Percentiles rank a stretch among this genome's conserved stretches.
Evolutionary conservation across 2,888 invertebrate genomes (phyloP).

Genomic region (Philaethria dido): DNA sequence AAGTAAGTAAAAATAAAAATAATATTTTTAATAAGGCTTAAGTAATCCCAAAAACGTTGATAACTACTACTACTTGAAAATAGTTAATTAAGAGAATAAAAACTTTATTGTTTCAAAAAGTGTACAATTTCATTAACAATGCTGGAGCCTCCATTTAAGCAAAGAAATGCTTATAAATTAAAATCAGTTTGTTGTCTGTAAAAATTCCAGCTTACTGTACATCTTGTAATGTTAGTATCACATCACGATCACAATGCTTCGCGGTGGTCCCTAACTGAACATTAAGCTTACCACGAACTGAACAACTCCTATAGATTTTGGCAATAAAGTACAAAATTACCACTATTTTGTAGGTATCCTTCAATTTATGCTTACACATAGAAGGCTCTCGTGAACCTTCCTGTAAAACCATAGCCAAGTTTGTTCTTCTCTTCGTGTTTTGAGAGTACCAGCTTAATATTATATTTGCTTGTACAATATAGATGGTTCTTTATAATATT

Average conservation of each 20-base stretch:
- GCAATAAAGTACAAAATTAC: slow-evolving; percentile 25
- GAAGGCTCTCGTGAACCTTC: slow-evolving; percentile 1
- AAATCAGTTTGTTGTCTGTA: not conserved
- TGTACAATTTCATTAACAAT: no score
- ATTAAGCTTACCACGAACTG: slow-evolving; percentile 15
- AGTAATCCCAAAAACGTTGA: no score
- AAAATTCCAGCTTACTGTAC: slow-evolving; percentile 29
- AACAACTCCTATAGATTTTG: slow-evolving; percentile 19
- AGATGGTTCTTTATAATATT: no score
- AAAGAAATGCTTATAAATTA: no score
- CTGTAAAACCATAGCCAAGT: not conserved
- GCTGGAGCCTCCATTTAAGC: no score
- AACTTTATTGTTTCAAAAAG: no score
- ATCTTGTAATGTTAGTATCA: slow-evolving; percentile 46
- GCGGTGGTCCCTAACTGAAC: slow-evolving; percentile 33
- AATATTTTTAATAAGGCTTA: no score
- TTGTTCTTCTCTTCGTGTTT: not conserved
- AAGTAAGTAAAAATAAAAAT: no score
- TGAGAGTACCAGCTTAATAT: not conserved
- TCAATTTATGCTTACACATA: not conserved
- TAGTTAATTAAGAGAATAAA: no score
- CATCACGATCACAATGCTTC: slow-evolving; percentile 41
- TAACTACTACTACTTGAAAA: no score
- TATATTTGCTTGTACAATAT: no score
- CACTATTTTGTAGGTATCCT: slow-evolving; percentile 11